Percentiles rank a stretch among this genome's conserved stretches.
These are phyloP conservation scores for Oreohelix idahoensis DNA, from an alignment of 1,140 invertebrate species.

Conservation along the genomic window DNA sequence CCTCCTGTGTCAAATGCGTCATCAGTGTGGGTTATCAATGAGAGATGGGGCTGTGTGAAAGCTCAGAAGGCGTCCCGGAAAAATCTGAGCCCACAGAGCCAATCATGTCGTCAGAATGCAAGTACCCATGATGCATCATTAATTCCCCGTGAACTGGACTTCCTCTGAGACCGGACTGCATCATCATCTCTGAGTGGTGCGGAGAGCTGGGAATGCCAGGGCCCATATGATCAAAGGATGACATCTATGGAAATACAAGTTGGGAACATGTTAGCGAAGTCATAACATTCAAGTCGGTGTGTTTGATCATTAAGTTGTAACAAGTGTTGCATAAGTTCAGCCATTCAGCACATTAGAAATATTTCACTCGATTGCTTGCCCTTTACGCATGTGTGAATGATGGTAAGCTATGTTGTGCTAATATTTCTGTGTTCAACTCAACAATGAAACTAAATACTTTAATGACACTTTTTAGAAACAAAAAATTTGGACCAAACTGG, in stretches of 20 bases:
- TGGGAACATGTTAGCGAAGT: background rate
- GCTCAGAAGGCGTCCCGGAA: constrained; percentile 47
- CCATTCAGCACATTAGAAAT: no score
- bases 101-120: constrained; percentile 51
- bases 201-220: constrained; percentile 41
- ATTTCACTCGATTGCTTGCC: no score
- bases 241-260: constrained; percentile 40
- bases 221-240: constrained; percentile 51
- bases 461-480: no score
- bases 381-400: no score
- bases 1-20: no score
- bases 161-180: constrained; percentile 14
- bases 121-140: constrained; percentile 38
- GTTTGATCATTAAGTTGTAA: no score
- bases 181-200: constrained; percentile 42
- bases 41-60: constrained; percentile 47
- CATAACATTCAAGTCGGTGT: background rate
- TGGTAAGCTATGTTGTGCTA: no score
- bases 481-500: no score
- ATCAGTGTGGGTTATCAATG: constrained; percentile 40
- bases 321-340: no score
- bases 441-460: no score
- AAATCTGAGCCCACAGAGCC: constrained; percentile 53
- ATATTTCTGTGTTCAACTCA: no score
- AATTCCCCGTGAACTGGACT: constrained; percentile 20